Percentiles rank a stretch among this genome's conserved stretches.
Conservation (phyloP, 2,888 invertebrate genomes). For the Galerucella pusilla region DNA sequence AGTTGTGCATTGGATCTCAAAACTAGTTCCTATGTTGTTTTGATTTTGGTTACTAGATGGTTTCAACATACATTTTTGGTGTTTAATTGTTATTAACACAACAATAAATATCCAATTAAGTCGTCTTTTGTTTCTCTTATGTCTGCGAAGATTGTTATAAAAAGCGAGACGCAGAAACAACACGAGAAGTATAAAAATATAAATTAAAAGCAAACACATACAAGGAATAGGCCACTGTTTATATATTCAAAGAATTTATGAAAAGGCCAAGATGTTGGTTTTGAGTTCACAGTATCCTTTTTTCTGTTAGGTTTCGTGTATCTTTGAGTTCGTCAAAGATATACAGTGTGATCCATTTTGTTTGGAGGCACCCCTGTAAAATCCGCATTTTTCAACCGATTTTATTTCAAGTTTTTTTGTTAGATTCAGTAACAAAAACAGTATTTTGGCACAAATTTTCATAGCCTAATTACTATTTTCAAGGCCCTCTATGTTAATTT, state of each 20-base stretch:
- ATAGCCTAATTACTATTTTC: too few species aligned
- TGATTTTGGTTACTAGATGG: neutral
- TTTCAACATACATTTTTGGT: too few species aligned
- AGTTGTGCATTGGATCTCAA: constrained; percentile 16
- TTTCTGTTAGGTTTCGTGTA: neutral
- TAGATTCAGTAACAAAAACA: too few species aligned
- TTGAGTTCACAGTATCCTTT: neutral
- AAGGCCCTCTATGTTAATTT: too few species aligned
- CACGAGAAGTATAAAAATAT: constrained; percentile 19
- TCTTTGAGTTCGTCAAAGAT: neutral
- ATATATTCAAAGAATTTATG: constrained; percentile 28
- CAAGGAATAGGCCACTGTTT: constrained; percentile 22
- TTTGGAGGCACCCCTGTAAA: too few species aligned
- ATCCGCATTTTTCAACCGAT: too few species aligned
- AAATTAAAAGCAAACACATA: constrained; percentile 26
- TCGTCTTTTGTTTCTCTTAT: constrained; percentile 16
- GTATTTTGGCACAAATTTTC: too few species aligned
- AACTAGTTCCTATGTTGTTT: constrained; percentile 3
- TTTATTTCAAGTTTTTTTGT: too few species aligned
- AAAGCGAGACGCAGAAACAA: neutral
- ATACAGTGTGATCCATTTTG: neutral
- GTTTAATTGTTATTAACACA: too few species aligned
- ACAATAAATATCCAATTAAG: neutral
- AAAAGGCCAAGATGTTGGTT: neutral
- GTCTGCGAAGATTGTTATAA: neutral